phyloP scores from a whole-genome alignment of 2,797 vertebrate species.

The Leptoclinus maculatus region DNA sequence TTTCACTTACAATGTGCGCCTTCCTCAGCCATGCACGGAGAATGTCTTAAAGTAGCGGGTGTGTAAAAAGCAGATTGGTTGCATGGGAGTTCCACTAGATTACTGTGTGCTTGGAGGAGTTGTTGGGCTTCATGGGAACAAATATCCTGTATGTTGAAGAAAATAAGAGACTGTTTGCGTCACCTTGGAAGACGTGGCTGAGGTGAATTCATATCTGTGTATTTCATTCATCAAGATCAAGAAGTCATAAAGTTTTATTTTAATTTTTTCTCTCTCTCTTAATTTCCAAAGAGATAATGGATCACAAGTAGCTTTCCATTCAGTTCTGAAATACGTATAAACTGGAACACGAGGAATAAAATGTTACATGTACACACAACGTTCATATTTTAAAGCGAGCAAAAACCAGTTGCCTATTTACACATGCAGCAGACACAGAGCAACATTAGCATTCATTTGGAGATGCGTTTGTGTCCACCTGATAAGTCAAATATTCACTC shows the following conservation, averaged over 20 bases:
- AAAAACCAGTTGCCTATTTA: background rate
- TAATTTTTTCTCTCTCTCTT: too few relatives aligned
- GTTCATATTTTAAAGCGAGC: background rate
- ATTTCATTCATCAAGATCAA: background rate
- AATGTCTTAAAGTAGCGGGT: slow-evolving; percentile 63
- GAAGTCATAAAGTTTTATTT: background rate
- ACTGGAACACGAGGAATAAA: background rate
- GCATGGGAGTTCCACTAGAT: slow-evolving; percentile 38
- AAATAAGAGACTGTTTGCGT: slow-evolving; percentile 21
- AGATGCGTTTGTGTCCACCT: background rate
- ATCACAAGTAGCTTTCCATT: background rate
- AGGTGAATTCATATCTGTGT: background rate
- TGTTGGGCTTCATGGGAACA: slow-evolving; percentile 24
- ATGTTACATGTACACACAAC: background rate
- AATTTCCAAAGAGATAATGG: background rate
- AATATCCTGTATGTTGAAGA: slow-evolving; percentile 17
- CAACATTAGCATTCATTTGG: background rate
- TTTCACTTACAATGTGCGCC: slow-evolving; percentile 78
- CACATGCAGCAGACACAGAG: background rate
- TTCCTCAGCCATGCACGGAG: slow-evolving; percentile 74
- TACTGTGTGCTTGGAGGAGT: slow-evolving; percentile 16
- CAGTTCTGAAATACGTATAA: background rate
- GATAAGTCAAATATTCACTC: background rate
- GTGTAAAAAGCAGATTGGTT: slow-evolving; percentile 52
- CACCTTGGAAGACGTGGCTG: slow-evolving; percentile 15